Evolutionary conservation across 2,113 vertebrate species (phyloP).

Genomic region (Chlorocebus sabaeus): DNA sequence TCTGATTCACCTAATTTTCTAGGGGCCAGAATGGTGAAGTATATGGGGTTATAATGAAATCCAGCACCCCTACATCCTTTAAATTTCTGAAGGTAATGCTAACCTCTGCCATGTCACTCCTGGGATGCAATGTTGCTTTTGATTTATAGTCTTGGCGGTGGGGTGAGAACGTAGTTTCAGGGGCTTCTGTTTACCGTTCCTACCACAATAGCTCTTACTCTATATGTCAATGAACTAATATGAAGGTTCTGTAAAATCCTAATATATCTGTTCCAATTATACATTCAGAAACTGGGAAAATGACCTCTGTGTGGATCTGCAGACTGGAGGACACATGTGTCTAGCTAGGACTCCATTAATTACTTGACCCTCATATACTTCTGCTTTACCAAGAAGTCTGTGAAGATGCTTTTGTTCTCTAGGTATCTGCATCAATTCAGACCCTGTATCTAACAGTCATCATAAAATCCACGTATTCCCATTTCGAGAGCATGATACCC

Average conservation of each 20-base stretch:
- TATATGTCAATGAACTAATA: background rate
- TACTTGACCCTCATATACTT: background rate
- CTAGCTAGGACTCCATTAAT: background rate
- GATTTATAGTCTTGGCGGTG: background rate
- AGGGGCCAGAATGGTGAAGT: background rate
- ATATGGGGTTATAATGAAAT: background rate
- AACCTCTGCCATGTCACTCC: background rate
- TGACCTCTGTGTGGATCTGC: background rate
- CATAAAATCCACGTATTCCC: background rate
- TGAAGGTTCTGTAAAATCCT: background rate
- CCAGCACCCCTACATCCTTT: background rate
- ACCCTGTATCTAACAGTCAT: background rate
- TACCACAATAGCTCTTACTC: background rate
- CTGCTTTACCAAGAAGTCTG: background rate
- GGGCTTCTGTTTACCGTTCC: background rate
- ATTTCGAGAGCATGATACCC: background rate
- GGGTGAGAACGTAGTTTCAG: background rate
- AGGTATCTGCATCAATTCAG: background rate
- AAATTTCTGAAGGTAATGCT: background rate
- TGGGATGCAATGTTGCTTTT: background rate
- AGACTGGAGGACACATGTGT: background rate
- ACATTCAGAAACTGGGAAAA: background rate
- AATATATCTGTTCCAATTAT: background rate
- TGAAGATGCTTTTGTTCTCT: background rate
- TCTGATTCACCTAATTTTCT: background rate